Conservation (phyloP, 2,113 vertebrate species). For the Orientallactaga bullata region DNA sequence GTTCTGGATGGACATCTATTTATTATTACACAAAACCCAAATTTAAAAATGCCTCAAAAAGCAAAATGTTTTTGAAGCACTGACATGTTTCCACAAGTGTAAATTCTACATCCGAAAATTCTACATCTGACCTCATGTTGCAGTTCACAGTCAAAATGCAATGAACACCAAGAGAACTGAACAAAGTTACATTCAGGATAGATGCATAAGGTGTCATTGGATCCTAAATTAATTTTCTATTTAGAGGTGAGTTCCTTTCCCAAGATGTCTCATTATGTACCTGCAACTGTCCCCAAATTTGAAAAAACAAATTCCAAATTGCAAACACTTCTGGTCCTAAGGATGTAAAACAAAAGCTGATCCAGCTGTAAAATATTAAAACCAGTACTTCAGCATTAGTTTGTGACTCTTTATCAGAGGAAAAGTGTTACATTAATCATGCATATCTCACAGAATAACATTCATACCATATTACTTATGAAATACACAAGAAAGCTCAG, state of each 20-base stretch:
- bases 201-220: background rate
- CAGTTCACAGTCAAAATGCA: background rate
- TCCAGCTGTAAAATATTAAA: background rate
- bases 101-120: background rate
- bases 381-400: constrained; percentile 70
- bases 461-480: background rate
- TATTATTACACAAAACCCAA: background rate
- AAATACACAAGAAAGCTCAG: background rate
- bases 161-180: no score
- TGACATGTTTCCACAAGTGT: background rate
- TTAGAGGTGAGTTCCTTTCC: background rate
- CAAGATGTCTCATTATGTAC: background rate
- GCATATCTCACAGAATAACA: constrained; percentile 31
- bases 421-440: constrained; percentile 72
- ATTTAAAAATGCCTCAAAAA: background rate
- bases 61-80: background rate
- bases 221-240: background rate
- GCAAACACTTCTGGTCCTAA: background rate
- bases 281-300: background rate
- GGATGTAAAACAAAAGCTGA: background rate
- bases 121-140: no score
- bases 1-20: background rate
- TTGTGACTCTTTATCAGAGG: constrained; percentile 62
- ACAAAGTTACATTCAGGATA: background rate
- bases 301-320: background rate